Evolutionary conservation across 23 tunicate species (phyloP).

Genomic region (Trididemnum clinides): DNA sequence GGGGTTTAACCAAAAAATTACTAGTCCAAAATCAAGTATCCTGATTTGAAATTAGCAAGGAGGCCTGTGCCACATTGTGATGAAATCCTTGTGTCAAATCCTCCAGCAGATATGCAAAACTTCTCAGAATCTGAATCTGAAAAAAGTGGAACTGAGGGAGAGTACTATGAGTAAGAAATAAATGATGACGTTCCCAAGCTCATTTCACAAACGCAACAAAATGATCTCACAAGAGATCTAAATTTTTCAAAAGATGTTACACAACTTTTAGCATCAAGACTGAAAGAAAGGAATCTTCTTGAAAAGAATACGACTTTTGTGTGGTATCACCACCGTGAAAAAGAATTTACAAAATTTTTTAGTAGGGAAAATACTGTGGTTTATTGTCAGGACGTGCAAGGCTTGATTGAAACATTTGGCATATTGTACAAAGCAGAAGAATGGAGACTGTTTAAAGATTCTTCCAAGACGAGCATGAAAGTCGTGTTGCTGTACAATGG

Average conservation of each 20-base stretch:
- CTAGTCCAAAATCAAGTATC: neutral
- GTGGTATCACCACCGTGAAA: conserved; percentile 29
- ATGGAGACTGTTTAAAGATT: neutral
- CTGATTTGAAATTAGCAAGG: conserved; percentile 2
- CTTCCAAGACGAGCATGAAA: conserved; percentile 2
- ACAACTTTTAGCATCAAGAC: conserved; percentile 19
- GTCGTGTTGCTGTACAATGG: conserved; percentile 11
- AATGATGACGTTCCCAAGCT: conserved; percentile 24
- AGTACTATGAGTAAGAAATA: conserved; percentile 6
- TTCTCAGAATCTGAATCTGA: conserved; percentile 25
- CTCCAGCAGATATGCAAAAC: conserved; percentile 8
- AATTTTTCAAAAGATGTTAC: conserved; percentile 25
- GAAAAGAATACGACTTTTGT: conserved; percentile 29
- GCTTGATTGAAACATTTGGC: conserved; percentile 1
- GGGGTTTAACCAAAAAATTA: neutral
- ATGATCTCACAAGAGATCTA: conserved; percentile 43
- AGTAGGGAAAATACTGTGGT: neutral
- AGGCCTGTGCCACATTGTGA: conserved; percentile 35
- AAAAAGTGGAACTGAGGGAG: conserved; percentile 12
- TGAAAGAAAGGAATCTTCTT: conserved; percentile 30
- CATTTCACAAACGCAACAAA: neutral
- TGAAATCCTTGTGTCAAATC: conserved; percentile 23
- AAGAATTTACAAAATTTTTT: conserved; percentile 2
- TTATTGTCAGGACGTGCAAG: no score
- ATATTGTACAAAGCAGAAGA: neutral